A percentile compares a stretch with the other conserved stretches of the same genome.
Conservation (phyloP, 2,113 vertebrate genomes). For the Ramphastos sulfuratus region DNA sequence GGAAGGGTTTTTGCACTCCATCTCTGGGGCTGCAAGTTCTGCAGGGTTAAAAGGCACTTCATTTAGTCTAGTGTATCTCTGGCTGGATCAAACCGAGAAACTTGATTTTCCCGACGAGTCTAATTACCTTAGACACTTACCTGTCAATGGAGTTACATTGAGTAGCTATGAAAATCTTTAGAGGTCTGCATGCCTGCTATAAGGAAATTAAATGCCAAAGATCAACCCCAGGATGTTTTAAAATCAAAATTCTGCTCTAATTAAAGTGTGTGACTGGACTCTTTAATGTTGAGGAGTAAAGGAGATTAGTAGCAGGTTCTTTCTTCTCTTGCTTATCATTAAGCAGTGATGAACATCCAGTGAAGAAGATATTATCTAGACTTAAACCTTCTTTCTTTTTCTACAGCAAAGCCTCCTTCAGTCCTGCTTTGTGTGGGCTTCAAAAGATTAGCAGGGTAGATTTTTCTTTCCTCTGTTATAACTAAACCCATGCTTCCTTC, state of each 20-base stretch:
- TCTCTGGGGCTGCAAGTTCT: background rate
- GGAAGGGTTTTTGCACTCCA: background rate
- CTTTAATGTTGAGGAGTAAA: background rate
- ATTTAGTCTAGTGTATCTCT: background rate
- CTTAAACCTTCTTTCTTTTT: background rate
- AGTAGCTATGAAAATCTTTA: background rate
- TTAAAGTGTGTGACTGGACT: background rate
- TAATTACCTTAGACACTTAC: background rate
- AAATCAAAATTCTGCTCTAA: constrained; percentile 4
- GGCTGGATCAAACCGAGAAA: background rate
- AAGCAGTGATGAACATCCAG: background rate
- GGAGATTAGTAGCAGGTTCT: background rate
- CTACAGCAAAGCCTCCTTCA: background rate
- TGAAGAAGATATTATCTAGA: background rate
- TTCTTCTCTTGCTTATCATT: background rate
- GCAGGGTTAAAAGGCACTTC: background rate
- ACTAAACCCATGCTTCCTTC: background rate
- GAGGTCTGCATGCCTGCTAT: background rate
- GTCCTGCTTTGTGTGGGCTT: background rate
- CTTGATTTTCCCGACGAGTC: background rate
- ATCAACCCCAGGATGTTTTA: background rate
- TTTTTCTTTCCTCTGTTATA: background rate
- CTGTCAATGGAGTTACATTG: background rate
- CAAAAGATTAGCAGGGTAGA: background rate
- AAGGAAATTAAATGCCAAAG: constrained; percentile 3